A percentile compares a stretch with the other conserved stretches of the same genome.
These are phyloP conservation scores for Melitaea athalia DNA, from an alignment of 2,888 invertebrate genomes.

Conservation along the genomic window DNA sequence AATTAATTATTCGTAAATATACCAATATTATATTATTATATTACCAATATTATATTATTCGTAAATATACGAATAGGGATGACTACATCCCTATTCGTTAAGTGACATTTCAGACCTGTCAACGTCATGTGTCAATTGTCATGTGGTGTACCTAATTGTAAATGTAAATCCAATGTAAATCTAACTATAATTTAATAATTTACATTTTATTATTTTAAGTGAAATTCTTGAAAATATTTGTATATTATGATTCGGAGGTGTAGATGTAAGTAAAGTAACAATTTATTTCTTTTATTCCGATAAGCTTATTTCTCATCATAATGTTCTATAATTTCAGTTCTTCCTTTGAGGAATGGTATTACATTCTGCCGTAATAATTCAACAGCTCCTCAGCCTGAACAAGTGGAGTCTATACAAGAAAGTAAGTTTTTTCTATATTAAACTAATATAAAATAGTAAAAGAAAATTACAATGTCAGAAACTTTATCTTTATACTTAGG, in stretches of 20 bases:
- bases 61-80: too few relatives aligned
- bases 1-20: too few relatives aligned
- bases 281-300: background rate
- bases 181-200: too few relatives aligned
- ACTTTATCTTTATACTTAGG: too few relatives aligned
- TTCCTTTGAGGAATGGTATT: constrained; percentile 20
- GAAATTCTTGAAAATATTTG: constrained; percentile 11
- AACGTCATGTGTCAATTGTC: constrained; percentile 3
- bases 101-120: background rate
- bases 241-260: constrained; percentile 33
- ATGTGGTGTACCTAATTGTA: background rate
- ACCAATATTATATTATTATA: too few relatives aligned
- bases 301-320: constrained; percentile 1
- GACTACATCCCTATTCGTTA: background rate
- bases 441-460: background rate
- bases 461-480: too few relatives aligned
- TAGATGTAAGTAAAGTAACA: constrained; percentile 27
- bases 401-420: constrained; percentile 45
- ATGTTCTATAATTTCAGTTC: constrained; percentile 14
- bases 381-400: constrained; percentile 51
- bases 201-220: background rate
- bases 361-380: constrained; percentile 49
- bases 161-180: too few relatives aligned
- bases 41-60: too few relatives aligned
- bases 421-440: constrained; percentile 45